Conservation (phyloP, 2,113 vertebrate genomes). For the Pachypanchax playfairii region DNA sequence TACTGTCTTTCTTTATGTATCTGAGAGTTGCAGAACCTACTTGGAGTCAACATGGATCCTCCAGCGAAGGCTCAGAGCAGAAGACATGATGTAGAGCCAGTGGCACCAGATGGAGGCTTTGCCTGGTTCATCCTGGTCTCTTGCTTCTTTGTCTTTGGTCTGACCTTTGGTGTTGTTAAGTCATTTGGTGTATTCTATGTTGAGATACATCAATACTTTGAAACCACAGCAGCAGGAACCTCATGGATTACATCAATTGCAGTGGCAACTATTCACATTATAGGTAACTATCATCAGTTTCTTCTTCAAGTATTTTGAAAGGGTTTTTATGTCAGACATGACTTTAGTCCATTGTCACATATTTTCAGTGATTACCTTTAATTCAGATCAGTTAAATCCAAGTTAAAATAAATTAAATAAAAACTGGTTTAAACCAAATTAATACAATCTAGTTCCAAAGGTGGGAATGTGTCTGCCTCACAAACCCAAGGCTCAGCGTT, state of each 20-base stretch:
- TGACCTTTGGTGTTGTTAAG: constrained; percentile 75
- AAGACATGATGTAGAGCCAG: neutral
- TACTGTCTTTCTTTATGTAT: constrained; percentile 18
- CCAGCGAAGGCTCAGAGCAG: constrained; percentile 10
- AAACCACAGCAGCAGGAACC: constrained; percentile 59
- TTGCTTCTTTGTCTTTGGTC: constrained; percentile 68
- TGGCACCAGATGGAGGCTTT: constrained; percentile 58
- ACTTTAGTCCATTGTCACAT: too few relatives aligned
- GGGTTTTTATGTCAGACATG: too few relatives aligned
- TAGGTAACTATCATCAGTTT: constrained; percentile 45
- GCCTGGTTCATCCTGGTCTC: constrained; percentile 69
- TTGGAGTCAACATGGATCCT: constrained; percentile 35
- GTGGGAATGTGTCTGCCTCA: too few relatives aligned
- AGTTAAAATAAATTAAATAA: too few relatives aligned
- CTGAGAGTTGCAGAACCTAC: constrained; percentile 6
- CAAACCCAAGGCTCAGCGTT: too few relatives aligned
- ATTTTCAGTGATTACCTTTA: too few relatives aligned
- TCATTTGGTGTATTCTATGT: constrained; percentile 72
- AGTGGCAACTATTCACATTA: constrained; percentile 63
- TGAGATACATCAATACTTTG: constrained; percentile 68
- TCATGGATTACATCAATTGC: constrained; percentile 75
- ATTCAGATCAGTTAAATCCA: too few relatives aligned
- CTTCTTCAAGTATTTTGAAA: too few relatives aligned
- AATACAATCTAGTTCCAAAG: too few relatives aligned
- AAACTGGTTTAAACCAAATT: too few relatives aligned